Conservation (phyloP, 2,113 vertebrate species). For the Gadus macrocephalus region DNA sequence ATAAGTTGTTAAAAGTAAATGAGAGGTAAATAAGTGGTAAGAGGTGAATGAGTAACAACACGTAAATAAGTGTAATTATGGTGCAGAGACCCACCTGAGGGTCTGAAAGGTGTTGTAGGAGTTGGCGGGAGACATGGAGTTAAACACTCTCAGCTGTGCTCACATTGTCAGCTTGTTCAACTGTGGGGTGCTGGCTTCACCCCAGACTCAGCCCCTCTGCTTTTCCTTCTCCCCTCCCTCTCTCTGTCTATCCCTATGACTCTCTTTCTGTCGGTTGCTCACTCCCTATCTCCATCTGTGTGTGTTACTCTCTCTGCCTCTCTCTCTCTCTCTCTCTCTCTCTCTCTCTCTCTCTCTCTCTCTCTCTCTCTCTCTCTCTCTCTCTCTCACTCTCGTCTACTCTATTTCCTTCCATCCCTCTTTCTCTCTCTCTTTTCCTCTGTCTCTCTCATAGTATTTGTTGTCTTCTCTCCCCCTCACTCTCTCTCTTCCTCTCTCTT, state of each 20-base stretch:
- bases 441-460: not conserved
- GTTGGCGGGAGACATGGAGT: conserved; percentile 59
- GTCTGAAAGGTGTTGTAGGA: conserved; percentile 63
- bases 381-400: not conserved
- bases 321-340: too few species aligned
- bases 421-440: not conserved
- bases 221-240: conserved; percentile 33
- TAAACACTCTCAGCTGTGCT: conserved; percentile 83
- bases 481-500: conserved; percentile 7
- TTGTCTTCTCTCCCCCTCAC: not conserved
- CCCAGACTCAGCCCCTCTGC: conserved; percentile 36
- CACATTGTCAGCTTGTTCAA: conserved; percentile 70
- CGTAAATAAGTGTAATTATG: conserved; percentile 54
- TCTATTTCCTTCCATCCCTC: not conserved
- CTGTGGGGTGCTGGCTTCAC: conserved; percentile 52
- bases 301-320: not conserved
- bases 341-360: not conserved
- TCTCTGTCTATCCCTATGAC: not conserved
- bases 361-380: conserved; percentile 26
- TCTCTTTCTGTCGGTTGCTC: conserved; percentile 28
- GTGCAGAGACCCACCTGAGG: conserved; percentile 64
- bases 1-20: too few species aligned
- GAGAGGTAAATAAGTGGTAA: too few species aligned
- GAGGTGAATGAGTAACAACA: too few species aligned
- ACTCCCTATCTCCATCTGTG: not conserved